Percentiles rank a stretch among this genome's conserved stretches.
phyloP scores from a whole-genome alignment of 2,888 invertebrate species.

The Euzetes globulus region DNA sequence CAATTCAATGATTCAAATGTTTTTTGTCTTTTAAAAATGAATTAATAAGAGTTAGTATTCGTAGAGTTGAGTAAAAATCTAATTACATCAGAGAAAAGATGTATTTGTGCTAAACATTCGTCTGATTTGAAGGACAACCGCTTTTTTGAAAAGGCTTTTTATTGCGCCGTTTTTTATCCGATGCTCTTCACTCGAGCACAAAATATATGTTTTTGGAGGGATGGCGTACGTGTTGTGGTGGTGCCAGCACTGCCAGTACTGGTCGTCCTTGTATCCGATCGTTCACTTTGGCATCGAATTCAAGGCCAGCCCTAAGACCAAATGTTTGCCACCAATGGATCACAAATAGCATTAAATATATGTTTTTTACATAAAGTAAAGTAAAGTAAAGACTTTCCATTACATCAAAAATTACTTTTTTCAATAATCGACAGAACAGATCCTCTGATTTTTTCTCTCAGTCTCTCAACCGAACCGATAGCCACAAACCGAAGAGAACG shows the following conservation, averaged over 20 bases:
- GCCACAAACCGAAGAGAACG: background rate
- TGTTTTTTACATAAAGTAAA: background rate
- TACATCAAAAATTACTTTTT: background rate
- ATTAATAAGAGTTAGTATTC: background rate
- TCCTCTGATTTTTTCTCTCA: background rate
- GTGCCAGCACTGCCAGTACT: background rate
- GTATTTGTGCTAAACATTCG: background rate
- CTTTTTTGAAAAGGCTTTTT: background rate
- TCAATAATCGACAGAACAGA: background rate
- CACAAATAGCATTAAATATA: background rate
- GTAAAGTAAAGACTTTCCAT: background rate
- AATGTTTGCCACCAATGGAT: constrained; percentile 23
- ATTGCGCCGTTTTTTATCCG: constrained; percentile 5
- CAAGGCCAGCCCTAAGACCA: constrained; percentile 18
- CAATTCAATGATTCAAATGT: background rate
- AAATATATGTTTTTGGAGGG: background rate
- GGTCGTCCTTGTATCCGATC: constrained; percentile 16
- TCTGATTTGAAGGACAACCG: constrained; percentile 11
- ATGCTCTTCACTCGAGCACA: background rate
- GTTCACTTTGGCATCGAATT: constrained; percentile 7
- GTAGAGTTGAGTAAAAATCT: background rate
- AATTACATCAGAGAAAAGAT: background rate
- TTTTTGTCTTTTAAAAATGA: background rate
- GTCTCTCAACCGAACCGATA: background rate
- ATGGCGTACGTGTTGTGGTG: background rate